Evolutionary conservation across 1,140 invertebrate genomes (phyloP), one percentile per base, ranked within the genome.

Genomic region (Lutraria rhynchaena): DNA sequence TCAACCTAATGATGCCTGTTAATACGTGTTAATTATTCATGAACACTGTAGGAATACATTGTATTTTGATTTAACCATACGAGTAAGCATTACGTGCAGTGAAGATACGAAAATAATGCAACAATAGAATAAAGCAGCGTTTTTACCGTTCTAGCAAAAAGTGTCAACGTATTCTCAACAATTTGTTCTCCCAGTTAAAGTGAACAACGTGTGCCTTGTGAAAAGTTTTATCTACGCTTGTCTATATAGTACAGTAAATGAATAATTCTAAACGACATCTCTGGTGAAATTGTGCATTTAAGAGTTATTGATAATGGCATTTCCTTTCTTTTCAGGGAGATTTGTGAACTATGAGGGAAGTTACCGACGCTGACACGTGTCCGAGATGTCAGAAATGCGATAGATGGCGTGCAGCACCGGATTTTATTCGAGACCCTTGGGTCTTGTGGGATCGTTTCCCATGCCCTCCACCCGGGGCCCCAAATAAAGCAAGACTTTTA

Each of bases 381-480:
- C 58, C 69, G 35, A 29, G 78, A n/a, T 81, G 69, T 41, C 69
- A 81, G 41, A 81, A 74, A 44, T 81, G 78, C 57, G 69, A 73
- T 27, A 61, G 69, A 24, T 81, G 78, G 78, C 37, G 70, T 15
- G 53, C 33, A 1, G 58, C 70, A n/a, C 78, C 78, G 27, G 78
- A 81, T 3, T 73, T 51, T 49, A 37, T 81, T 22, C 78, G 78
- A 41, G 78, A 81, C 37, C 78, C 67, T 5, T 60, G 71, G 69
- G 35, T 73, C 9, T 27, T 81, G 13, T 81, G 78, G 78, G 67
- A 81, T 24, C 29, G 58, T 9, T 81, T 81, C 60, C 78, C 78
- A 51, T 81, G 78, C 60, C 78, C 78, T 41, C 78, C 78, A 46
- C 78, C 78, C 15, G 49, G 31, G 27, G 58, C 46, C 7, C 29